Evolutionary conservation across 1,140 invertebrate genomes (phyloP).

Genomic region (Onthophagus taurus): DNA sequence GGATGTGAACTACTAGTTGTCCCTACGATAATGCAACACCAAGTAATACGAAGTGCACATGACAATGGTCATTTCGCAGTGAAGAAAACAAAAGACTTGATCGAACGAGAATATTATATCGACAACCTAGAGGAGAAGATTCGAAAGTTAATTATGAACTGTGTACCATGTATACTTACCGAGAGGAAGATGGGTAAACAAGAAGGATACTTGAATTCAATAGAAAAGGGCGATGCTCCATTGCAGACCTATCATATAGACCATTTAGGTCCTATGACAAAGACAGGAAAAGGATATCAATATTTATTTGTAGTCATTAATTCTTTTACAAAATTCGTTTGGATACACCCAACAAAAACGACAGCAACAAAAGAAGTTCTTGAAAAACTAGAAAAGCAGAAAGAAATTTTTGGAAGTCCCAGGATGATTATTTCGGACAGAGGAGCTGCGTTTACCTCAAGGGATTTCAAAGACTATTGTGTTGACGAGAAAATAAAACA

Average conservation of each 20-base stretch:
- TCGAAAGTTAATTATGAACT: slow-evolving; percentile 27
- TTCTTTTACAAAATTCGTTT: slow-evolving; percentile 37
- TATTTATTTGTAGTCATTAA: slow-evolving; percentile 36
- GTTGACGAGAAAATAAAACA: slow-evolving; percentile 18
- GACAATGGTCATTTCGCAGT: slow-evolving; percentile 2
- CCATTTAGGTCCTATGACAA: slow-evolving; percentile 28
- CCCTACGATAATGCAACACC: slow-evolving; percentile 16
- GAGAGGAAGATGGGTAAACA: slow-evolving; percentile 25
- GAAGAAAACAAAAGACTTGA: slow-evolving; percentile 17
- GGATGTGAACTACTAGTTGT: slow-evolving; percentile 18
- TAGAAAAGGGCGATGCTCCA: slow-evolving; percentile 25
- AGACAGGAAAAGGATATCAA: slow-evolving; percentile 27
- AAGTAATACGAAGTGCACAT: slow-evolving; percentile 21
- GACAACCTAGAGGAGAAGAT: slow-evolving; percentile 18
- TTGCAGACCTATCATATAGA: slow-evolving; percentile 29
- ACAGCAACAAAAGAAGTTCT: slow-evolving; percentile 24
- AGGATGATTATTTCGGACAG: slow-evolving; percentile 18
- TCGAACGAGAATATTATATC: slow-evolving; percentile 21
- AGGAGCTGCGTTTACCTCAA: slow-evolving; percentile 24
- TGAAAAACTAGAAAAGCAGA: slow-evolving; percentile 1
- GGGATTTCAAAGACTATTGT: slow-evolving; percentile 23
- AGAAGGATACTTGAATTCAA: slow-evolving; percentile 21
- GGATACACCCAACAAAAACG: slow-evolving; percentile 33
- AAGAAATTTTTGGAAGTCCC: slow-evolving; percentile 14
- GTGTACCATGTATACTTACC: slow-evolving; percentile 27